These are phyloP conservation scores for Bryconaethiops microstoma DNA, from an alignment of 2,797 vertebrate genomes.

Conservation along the genomic window DNA sequence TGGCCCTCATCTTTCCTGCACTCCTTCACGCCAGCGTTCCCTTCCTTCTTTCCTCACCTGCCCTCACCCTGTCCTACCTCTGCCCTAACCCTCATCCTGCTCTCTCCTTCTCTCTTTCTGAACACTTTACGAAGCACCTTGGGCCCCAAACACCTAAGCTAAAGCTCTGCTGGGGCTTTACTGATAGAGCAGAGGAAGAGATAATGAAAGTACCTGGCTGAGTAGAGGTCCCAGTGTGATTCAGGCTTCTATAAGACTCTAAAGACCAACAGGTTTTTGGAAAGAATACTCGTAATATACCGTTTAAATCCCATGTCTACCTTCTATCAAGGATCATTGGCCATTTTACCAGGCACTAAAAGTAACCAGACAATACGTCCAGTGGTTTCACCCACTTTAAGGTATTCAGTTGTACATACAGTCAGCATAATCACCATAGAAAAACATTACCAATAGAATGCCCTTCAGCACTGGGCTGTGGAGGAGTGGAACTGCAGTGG, in stretches of 20 bases:
- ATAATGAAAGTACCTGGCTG: background rate
- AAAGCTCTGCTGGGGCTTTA: background rate
- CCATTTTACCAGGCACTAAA: background rate
- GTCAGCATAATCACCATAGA: background rate
- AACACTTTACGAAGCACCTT: background rate
- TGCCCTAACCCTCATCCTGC: background rate
- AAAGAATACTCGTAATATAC: background rate
- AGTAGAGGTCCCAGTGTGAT: constrained; percentile 1
- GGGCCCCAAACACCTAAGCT: background rate
- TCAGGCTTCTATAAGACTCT: background rate
- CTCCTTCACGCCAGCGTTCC: background rate
- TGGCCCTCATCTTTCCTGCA: constrained; percentile 60
- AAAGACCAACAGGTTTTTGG: background rate
- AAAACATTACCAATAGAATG: background rate
- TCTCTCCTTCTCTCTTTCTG: background rate
- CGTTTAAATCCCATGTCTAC: background rate
- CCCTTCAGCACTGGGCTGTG: no score
- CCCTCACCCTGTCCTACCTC: background rate
- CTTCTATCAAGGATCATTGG: background rate
- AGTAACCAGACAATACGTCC: no score
- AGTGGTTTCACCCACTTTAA: no score
- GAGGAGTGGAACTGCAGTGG: no score
- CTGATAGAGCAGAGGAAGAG: background rate
- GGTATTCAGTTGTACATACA: no score
- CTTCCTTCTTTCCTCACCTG: background rate